These are phyloP conservation scores for Xiphorhynchus erythropygius DNA, from an alignment of 2,797 vertebrate genomes.

Conservation along the genomic window DNA sequence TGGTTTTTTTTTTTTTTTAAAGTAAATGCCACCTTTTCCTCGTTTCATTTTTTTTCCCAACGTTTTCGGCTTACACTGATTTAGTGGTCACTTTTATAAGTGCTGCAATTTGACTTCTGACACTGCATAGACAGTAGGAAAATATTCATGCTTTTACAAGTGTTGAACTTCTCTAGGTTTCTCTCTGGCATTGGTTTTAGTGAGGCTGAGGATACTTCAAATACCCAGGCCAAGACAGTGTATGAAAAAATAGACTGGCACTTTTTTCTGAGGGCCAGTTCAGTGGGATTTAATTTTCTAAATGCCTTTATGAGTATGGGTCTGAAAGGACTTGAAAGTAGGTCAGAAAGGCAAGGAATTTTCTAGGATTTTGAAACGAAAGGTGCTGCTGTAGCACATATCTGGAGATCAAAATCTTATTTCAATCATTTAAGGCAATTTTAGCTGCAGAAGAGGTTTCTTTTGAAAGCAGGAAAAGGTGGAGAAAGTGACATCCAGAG, in stretches of 20 bases:
- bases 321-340: not conserved
- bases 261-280: not conserved
- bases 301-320: not conserved
- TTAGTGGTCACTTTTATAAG: not conserved
- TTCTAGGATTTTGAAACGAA: slow-evolving; percentile 11
- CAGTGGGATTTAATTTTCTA: not conserved
- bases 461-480: not conserved
- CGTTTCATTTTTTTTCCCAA: not conserved
- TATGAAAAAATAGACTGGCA: not conserved
- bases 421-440: not conserved
- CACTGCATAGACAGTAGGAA: not conserved
- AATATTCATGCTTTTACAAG: not conserved
- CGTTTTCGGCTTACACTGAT: not conserved
- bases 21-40: not conserved
- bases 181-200: not conserved
- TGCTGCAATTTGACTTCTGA: not conserved
- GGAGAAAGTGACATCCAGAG: not conserved
- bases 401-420: not conserved
- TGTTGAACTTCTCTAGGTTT: not conserved
- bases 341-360: not conserved
- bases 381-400: not conserved
- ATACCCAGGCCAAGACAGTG: not conserved
- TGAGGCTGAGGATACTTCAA: not conserved
- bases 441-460: not conserved
- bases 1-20: not conserved